A percentile compares a stretch with the other conserved stretches of the same genome.
Evolutionary conservation across 2,113 vertebrate genomes (phyloP).

Genomic region (Caranx melampygus): DNA sequence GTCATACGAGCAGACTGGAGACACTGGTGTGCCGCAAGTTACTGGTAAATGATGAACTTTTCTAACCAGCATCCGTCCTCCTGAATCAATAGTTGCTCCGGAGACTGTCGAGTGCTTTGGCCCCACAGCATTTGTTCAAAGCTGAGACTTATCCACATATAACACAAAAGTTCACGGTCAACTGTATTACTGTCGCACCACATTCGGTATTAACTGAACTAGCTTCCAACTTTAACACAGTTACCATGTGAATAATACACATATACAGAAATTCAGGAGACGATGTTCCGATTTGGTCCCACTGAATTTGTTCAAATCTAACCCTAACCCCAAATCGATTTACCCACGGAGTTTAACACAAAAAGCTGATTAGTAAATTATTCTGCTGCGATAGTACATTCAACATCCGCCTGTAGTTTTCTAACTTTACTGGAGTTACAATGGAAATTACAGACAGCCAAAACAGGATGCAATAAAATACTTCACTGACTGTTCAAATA

Average conservation of each 20-base stretch:
- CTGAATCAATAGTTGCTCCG: slow-evolving; percentile 78
- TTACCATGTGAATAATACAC: slow-evolving; percentile 19
- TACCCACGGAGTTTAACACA: background rate
- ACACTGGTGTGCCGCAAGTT: slow-evolving; percentile 46
- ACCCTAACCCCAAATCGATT: background rate
- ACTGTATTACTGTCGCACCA: slow-evolving; percentile 16
- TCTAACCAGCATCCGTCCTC: slow-evolving; percentile 58
- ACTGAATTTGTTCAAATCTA: slow-evolving; percentile 28
- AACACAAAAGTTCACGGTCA: slow-evolving; percentile 49
- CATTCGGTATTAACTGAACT: slow-evolving; percentile 46
- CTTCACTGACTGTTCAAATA: slow-evolving; percentile 72
- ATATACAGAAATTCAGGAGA: slow-evolving; percentile 9
- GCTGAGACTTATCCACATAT: slow-evolving; percentile 46
- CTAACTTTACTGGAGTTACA: slow-evolving; percentile 36
- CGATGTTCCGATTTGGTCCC: background rate
- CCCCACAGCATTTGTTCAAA: slow-evolving; percentile 65
- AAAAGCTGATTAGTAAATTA: slow-evolving; percentile 10
- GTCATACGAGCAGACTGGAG: slow-evolving; percentile 34
- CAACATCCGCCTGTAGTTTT: slow-evolving; percentile 32
- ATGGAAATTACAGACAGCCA: slow-evolving; percentile 50
- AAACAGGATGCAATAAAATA: slow-evolving; percentile 71
- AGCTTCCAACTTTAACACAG: slow-evolving; percentile 38
- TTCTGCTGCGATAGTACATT: slow-evolving; percentile 4
- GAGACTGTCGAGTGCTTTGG: slow-evolving; percentile 70
- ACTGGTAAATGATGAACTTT: slow-evolving; percentile 82